These are phyloP conservation scores for Drosophila rubida DNA, from an alignment of 2,888 invertebrate species.

Conservation along the genomic window DNA sequence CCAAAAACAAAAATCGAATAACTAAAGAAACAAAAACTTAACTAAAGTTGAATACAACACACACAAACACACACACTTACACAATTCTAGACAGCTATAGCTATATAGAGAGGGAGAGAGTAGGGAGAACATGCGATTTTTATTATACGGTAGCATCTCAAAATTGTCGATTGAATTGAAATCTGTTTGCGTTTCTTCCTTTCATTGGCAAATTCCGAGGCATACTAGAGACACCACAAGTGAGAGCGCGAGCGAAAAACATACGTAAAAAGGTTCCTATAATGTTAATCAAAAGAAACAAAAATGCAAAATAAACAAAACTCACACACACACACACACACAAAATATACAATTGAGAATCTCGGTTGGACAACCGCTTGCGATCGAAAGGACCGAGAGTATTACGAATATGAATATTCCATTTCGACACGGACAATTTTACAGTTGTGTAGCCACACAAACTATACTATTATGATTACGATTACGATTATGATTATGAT, in stretches of 20 bases:
- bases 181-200: conserved; percentile 9
- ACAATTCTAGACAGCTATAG: conserved; percentile 20
- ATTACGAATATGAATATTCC: conserved; percentile 41
- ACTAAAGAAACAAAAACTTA: conserved; percentile 32
- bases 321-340: no score
- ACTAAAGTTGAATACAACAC: conserved; percentile 54
- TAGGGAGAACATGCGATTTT: conserved; percentile 38
- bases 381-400: conserved; percentile 23
- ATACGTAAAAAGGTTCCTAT: conserved; percentile 85
- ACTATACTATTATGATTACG: conserved; percentile 24
- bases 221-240: conserved; percentile 3
- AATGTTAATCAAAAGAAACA: conserved; percentile 82
- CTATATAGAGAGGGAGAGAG: no score
- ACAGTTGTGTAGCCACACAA: conserved; percentile 66
- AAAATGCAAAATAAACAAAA: conserved; percentile 30
- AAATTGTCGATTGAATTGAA: conserved; percentile 42
- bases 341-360: conserved; percentile 30
- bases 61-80: conserved; percentile 36
- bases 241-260: conserved; percentile 54
- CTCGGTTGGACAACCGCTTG: conserved; percentile 29
- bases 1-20: background rate
- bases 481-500: conserved; percentile 21
- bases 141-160: conserved; percentile 52
- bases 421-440: conserved; percentile 75
- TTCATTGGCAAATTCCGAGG: conserved; percentile 13